These are phyloP conservation scores for Pelvicachromis taeniatus DNA, from an alignment of 2,113 vertebrate species.

Conservation along the genomic window DNA sequence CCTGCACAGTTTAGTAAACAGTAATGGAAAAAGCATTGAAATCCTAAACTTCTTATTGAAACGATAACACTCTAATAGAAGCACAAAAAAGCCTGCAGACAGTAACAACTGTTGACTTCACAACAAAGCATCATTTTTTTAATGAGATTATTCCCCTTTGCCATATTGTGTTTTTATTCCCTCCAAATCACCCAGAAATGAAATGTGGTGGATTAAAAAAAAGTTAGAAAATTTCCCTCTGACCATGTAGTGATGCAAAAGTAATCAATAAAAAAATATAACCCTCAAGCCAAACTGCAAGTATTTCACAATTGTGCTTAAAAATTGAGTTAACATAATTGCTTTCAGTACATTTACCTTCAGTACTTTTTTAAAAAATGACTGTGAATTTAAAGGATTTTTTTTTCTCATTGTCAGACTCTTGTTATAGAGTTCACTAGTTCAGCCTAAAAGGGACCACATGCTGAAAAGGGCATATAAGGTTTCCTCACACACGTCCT, in stretches of 20 bases:
- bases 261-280: neutral
- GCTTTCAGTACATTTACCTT: neutral
- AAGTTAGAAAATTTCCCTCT: neutral
- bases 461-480: neutral
- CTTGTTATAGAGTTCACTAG: neutral
- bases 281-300: neutral
- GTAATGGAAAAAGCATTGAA: neutral
- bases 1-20: neutral
- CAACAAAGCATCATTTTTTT: neutral
- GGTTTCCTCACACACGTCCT: neutral
- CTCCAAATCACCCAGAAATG: neutral
- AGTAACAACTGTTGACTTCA: neutral
- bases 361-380: neutral
- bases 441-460: neutral
- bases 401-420: neutral
- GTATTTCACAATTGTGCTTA: neutral
- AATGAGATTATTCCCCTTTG: neutral
- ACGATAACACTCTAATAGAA: neutral
- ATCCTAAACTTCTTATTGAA: neutral
- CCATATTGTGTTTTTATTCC: neutral
- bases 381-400: neutral
- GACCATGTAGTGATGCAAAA: neutral
- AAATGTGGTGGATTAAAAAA: neutral
- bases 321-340: neutral
- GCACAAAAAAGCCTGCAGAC: neutral